Conservation (phyloP, 2,888 invertebrate species). For the Metacarcinus magister region DNA sequence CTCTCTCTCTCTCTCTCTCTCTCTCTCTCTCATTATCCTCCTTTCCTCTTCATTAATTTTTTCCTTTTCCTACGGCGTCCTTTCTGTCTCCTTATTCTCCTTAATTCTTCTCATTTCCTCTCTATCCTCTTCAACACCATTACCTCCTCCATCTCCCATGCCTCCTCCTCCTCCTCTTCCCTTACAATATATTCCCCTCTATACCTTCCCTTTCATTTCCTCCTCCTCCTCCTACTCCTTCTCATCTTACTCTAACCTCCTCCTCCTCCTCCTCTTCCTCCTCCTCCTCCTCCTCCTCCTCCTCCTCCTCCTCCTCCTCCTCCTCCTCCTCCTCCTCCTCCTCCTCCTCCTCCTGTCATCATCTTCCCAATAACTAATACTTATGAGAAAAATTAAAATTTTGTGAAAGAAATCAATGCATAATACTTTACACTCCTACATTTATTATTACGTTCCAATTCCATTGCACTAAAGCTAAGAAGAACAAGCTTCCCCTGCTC, state of each 20-base stretch:
- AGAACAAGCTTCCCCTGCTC: too few relatives aligned
- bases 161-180: neutral
- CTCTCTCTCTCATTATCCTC: neutral
- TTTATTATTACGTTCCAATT: too few relatives aligned
- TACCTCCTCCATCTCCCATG: neutral
- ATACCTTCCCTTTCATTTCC: neutral
- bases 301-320: neutral
- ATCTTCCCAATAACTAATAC: too few relatives aligned
- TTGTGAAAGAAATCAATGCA: too few relatives aligned
- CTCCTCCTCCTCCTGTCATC: neutral
- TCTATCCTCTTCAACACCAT: neutral
- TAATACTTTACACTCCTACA: too few relatives aligned
- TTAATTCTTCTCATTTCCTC: neutral
- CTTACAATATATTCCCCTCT: too few relatives aligned
- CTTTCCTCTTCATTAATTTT: neutral
- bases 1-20: neutral
- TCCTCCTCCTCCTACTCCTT: neutral
- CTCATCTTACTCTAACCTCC: neutral
- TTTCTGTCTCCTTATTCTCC: neutral
- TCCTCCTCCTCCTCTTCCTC: neutral
- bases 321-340: neutral
- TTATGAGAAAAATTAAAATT: too few relatives aligned
- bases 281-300: neutral
- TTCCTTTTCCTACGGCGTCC: neutral
- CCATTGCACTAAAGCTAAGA: too few relatives aligned